Conservation (phyloP, 2,888 invertebrate genomes). For the Phaedon cochleariae region DNA sequence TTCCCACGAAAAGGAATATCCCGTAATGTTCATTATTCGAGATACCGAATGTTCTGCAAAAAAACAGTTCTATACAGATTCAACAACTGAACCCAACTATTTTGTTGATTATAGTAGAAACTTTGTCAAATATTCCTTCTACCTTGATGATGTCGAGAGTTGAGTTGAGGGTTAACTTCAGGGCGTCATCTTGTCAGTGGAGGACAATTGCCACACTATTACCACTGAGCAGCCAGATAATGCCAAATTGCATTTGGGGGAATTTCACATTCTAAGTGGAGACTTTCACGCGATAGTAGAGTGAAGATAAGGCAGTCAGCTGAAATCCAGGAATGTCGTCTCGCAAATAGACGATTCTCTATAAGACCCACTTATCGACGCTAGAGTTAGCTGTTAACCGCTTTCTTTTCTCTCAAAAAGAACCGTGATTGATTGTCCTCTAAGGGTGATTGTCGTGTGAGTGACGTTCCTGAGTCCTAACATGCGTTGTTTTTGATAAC, state of each 20-base stretch:
- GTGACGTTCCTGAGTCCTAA: no score
- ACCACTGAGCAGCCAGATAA: conserved; percentile 30
- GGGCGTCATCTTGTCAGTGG: not conserved
- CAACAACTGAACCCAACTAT: no score
- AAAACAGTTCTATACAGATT: no score
- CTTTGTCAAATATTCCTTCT: no score
- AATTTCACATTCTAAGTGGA: conserved; percentile 38
- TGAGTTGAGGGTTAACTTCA: no score
- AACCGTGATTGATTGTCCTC: conserved; percentile 19
- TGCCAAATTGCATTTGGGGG: conserved; percentile 39
- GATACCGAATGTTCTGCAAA: no score
- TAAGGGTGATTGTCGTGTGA: conserved; percentile 5
- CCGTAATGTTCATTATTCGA: no score
- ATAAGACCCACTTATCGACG: conserved; percentile 26
- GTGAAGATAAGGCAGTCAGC: conserved; percentile 41
- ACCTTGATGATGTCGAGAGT: no score
- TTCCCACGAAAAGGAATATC: no score
- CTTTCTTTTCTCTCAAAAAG: conserved; percentile 20
- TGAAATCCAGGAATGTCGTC: conserved; percentile 38
- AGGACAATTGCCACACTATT: not conserved
- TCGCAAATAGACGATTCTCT: conserved; percentile 17
- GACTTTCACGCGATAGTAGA: conserved; percentile 40
- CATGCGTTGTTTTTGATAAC: no score
- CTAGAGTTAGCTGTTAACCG: conserved; percentile 22
- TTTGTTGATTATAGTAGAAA: no score